These are phyloP conservation scores for Hippopotamus amphibius DNA, from an alignment of 2,113 vertebrate species.

Conservation along the genomic window DNA sequence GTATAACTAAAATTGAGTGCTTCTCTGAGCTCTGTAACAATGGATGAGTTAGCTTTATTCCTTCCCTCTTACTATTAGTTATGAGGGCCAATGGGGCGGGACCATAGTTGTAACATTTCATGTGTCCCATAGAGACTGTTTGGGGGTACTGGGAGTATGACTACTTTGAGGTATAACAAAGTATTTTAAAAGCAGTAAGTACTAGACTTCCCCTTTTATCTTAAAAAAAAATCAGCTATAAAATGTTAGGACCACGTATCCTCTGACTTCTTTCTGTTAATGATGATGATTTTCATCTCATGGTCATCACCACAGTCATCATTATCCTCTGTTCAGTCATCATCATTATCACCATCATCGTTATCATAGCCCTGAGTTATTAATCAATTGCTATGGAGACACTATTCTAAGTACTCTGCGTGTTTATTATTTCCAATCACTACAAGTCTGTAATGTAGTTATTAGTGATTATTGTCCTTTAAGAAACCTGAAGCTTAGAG, in stretches of 20 bases:
- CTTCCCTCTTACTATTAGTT: background rate
- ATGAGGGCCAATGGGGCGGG: background rate
- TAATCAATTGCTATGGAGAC: constrained; percentile 14
- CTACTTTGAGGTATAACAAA: background rate
- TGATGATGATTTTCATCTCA: background rate
- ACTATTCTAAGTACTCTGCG: constrained; percentile 39
- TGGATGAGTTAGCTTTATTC: background rate
- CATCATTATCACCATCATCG: background rate
- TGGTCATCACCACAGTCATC: background rate
- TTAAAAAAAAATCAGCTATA: background rate
- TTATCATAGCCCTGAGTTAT: constrained; percentile 20
- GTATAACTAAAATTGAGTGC: background rate
- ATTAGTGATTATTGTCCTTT: constrained; percentile 55
- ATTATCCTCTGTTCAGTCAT: background rate
- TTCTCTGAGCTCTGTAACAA: background rate
- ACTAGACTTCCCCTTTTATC: background rate
- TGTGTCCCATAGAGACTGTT: background rate
- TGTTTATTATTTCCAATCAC: constrained; percentile 62
- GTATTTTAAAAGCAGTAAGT: background rate
- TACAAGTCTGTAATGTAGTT: constrained; percentile 42
- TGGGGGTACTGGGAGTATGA: background rate
- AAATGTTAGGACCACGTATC: background rate
- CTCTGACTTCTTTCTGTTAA: constrained; percentile 11
- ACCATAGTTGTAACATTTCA: background rate
- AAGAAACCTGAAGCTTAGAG: background rate